A percentile compares a stretch with the other conserved stretches of the same genome.
Conservation (phyloP, 2,888 invertebrate genomes). For the Drosophila diplacantha region DNA sequence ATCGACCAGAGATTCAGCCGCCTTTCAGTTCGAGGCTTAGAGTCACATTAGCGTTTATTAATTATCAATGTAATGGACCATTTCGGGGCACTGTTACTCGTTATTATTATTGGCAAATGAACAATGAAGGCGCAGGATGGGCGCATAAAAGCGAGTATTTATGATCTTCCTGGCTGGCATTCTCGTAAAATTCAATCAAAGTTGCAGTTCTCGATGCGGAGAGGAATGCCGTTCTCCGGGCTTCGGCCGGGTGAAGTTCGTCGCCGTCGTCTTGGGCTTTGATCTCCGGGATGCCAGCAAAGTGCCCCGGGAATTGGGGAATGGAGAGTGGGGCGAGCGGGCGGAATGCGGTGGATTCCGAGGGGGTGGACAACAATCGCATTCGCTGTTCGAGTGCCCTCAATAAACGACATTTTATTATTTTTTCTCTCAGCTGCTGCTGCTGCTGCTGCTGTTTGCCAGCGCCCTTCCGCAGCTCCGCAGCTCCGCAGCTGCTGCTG, state of each 20-base stretch:
- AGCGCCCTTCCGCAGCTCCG: constrained; percentile 1
- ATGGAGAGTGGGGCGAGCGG: background rate
- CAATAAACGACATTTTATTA: constrained; percentile 70
- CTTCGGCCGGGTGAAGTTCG: constrained; percentile 22
- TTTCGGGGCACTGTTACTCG: constrained; percentile 17
- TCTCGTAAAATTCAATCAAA: constrained; percentile 37
- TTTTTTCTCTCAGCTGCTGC: constrained; percentile 34
- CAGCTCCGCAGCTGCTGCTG: constrained; percentile 1
- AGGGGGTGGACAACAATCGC: constrained; percentile 28
- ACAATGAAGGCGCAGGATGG: constrained; percentile 24
- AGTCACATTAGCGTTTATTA: constrained; percentile 34
- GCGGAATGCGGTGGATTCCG: constrained; percentile 5
- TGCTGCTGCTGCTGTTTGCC: constrained; percentile 6
- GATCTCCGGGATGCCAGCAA: constrained; percentile 21
- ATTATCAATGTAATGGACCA: constrained; percentile 34
- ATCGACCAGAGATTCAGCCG: constrained; percentile 1
- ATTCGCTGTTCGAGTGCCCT: constrained; percentile 38
- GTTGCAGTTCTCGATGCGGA: constrained; percentile 26
- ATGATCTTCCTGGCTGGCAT: constrained; percentile 22
- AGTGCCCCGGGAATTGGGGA: background rate
- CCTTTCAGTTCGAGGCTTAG: background rate
- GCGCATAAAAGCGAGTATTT: constrained; percentile 33
- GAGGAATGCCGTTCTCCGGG: constrained; percentile 16
- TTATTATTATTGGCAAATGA: constrained; percentile 30
- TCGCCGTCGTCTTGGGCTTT: constrained; percentile 27